These are phyloP conservation scores for Calyptommatus sinebrachiatus DNA, from an alignment of 2,113 vertebrate genomes.

Conservation along the genomic window DNA sequence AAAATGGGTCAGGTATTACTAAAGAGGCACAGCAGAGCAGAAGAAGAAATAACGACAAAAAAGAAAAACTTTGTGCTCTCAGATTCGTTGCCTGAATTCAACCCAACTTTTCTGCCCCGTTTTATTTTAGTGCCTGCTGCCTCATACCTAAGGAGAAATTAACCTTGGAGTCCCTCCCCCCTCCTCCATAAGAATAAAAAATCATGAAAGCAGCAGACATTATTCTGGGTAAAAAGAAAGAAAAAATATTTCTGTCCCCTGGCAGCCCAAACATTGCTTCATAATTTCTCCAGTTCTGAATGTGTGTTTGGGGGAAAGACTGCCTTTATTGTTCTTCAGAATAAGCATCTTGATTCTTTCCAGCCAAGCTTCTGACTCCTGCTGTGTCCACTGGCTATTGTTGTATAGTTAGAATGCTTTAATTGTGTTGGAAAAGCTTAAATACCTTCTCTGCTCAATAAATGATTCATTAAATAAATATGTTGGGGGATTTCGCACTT, in stretches of 20 bases:
- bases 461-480: constrained; percentile 3
- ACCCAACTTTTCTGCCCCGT: not conserved
- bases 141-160: not conserved
- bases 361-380: constrained; percentile 12
- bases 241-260: constrained; percentile 8
- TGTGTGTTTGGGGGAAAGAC: not conserved
- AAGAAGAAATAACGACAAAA: constrained; percentile 23
- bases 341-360: constrained; percentile 20
- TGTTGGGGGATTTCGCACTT: not conserved
- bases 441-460: constrained; percentile 27
- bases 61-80: not conserved
- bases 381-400: constrained; percentile 20
- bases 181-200: not conserved
- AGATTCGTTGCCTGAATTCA: constrained; percentile 17
- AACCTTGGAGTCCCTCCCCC: not conserved
- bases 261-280: constrained; percentile 2
- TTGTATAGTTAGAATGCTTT: constrained; percentile 10
- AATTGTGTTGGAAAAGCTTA: constrained; percentile 32
- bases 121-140: not conserved
- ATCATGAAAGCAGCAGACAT: not conserved
- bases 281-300: constrained; percentile 1
- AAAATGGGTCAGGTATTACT: not conserved
- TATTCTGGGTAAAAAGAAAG: not conserved
- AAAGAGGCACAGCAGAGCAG: not conserved
- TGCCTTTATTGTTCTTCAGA: constrained; percentile 10